Conservation (phyloP, 2,113 vertebrate species). For the Thalassoma bifasciatum region DNA sequence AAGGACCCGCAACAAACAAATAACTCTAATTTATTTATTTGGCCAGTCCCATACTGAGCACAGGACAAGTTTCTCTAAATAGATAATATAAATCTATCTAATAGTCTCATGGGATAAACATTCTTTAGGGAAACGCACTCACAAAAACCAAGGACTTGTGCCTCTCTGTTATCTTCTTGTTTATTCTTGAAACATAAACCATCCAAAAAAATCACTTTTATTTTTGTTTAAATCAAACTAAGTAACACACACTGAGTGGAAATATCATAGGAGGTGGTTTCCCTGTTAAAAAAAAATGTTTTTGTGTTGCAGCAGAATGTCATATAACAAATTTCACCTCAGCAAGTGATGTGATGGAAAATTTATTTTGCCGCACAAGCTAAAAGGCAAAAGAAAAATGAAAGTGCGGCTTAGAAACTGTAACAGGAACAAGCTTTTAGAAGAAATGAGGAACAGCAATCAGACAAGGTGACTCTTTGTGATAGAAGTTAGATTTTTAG, state of each 20-base stretch:
- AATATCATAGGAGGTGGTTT: slow-evolving; percentile 54
- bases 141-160: slow-evolving; percentile 6
- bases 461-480: neutral
- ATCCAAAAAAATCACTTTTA: no score
- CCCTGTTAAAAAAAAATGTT: slow-evolving; percentile 10
- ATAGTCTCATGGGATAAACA: slow-evolving; percentile 4
- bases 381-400: neutral
- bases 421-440: neutral
- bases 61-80: neutral
- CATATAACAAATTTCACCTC: neutral
- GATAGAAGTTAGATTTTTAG: neutral
- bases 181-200: no score
- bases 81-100: slow-evolving; percentile 6
- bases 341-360: slow-evolving; percentile 8
- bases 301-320: slow-evolving; percentile 14
- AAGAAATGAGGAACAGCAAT: neutral
- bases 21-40: slow-evolving; percentile 9
- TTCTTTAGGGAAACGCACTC: neutral
- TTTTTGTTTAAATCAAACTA: slow-evolving; percentile 35
- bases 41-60: neutral
- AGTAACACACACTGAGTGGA: slow-evolving; percentile 41
- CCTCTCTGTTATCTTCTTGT: slow-evolving; percentile 11
- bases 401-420: neutral
- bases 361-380: neutral
- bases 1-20: neutral